Base-by-base conservation (phyloP, 2,113 vertebrate genomes). In the Pomatostomus ruficeps region DNA sequence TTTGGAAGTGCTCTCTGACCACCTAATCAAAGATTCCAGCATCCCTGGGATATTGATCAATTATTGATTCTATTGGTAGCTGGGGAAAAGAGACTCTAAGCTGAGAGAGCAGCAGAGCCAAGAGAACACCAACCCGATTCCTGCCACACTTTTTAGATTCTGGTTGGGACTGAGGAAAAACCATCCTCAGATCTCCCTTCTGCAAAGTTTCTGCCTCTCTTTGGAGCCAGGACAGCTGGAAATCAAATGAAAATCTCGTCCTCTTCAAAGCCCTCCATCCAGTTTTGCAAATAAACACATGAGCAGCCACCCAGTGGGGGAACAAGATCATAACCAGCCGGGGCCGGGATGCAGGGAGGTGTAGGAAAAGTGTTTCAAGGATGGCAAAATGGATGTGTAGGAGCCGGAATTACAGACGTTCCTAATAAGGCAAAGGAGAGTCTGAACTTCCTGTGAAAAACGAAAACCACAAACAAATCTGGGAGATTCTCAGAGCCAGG, bases 281-380 rank as follows among this genome's bases (percentile, higher is more conserved):
- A 74, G 59, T 71, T 93, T 84, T 91, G 85, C 92, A 91, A 95
- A 92, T 77, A 90, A 97, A 85, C 74, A 91, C 40, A 89, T 43
- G 46, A 95, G 73, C 73, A 93, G 94, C 91, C 92, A 85, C 85
- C 82, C 79, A 93, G 84, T 46, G 74, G 78, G 85, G 35, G 55
- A 29, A 52, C 26, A 22, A 35, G 26, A 70, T 43, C 76, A 79
- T 21, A 85, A 91, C 70, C 38, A 58, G 73, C 66, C 8, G 45
- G 48, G 77, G 54, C 51, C 5, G 8, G 58, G 63, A 40, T 35
- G 73, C 36, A 65, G 43, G 19, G 65, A 75, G 40, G 57, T 11
- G 40, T 35, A 33, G 54, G 62, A 61, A 36, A 58, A 48, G 24
- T 7, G 10, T 31, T 36, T 65, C 43, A 57, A 70, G n/a, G 85